Evolutionary conservation across 2,888 invertebrate species (phyloP), one percentile per base, ranked within the genome.

Genomic region (Tricholauxania praeusta): DNA sequence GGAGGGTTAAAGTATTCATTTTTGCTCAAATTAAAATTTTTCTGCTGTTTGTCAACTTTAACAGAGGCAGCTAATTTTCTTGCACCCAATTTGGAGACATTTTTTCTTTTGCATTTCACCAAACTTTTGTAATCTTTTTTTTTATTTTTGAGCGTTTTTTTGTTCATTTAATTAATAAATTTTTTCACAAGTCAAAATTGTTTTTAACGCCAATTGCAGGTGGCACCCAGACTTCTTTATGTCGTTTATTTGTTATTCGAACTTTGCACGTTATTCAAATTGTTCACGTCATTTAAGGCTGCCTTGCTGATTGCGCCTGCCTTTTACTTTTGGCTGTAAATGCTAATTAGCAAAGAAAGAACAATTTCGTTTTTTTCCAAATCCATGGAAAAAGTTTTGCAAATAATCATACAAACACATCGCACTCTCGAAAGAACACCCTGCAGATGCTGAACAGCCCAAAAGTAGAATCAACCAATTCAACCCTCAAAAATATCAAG

Each of bases 211-310:
- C 78, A 79, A 73, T 76, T 75, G 73, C 79, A 79, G 78, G 77
- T 78, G 79, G 74, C 78, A 76, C 70, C 69, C 15, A 12, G 68
- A 39, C 69, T 51, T 62, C 67, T 39, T 19, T 70, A 51, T 59
- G 22, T 67, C 72, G 63, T 63, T 71, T 68, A 66, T 72, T 76
- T 73, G 69, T 74, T 72, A 64, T 74, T 55, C 52, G 76, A 78
- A 79, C 78, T 78, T 78, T 74, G 76, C 71, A 77, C 79, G 78
- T 79, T 78, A 78, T 78, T 79, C 78, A 79, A 79, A 79, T 76
- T 12, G 75, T 76, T 75, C 77, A 78, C 76, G 78, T 78, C 78
- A 78, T 76, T 79, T 79, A 74, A 10, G 76, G 74, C 76, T 65
- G 62, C 68, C 49, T 49, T 59, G 49, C 28, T 28, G 28, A 28